Evolutionary conservation across 2,888 invertebrate species (phyloP).

Genomic region (Nephrotoma appendiculata): DNA sequence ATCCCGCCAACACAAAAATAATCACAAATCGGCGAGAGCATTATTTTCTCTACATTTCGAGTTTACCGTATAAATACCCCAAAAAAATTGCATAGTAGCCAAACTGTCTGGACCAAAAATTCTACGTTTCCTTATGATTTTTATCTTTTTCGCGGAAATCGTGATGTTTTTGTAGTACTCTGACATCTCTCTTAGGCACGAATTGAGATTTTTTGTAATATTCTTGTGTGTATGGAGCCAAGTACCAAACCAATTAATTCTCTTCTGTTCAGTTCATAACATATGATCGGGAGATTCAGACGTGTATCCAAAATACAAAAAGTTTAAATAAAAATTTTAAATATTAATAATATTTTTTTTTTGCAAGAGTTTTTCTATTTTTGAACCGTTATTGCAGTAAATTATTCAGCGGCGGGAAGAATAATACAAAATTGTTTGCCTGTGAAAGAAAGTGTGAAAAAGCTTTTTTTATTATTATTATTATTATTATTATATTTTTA

Average conservation of each 20-base stretch:
- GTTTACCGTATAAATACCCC: not conserved
- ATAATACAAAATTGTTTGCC: not conserved
- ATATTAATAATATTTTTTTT: not conserved
- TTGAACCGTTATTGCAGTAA: not conserved
- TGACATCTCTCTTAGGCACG: not conserved
- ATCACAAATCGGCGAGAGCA: not conserved
- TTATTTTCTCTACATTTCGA: not conserved
- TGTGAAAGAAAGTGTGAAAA: not conserved
- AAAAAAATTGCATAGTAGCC: not conserved
- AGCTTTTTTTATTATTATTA: not conserved
- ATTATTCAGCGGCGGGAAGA: not conserved
- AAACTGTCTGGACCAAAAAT: conserved; percentile 1
- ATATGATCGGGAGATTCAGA: not conserved
- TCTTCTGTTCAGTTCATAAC: not conserved
- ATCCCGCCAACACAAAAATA: not conserved
- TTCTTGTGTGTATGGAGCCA: too few relatives aligned
- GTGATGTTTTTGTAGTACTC: not conserved
- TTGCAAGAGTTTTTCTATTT: not conserved
- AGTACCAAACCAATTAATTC: not conserved
- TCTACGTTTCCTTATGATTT: not conserved
- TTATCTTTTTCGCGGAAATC: not conserved
- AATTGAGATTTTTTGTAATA: not conserved
- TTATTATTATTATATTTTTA: not conserved
- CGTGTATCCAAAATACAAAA: not conserved
- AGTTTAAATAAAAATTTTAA: not conserved